These are phyloP conservation scores for Formicarius rufipectus DNA, from an alignment of 2,113 vertebrate species.

Conservation along the genomic window DNA sequence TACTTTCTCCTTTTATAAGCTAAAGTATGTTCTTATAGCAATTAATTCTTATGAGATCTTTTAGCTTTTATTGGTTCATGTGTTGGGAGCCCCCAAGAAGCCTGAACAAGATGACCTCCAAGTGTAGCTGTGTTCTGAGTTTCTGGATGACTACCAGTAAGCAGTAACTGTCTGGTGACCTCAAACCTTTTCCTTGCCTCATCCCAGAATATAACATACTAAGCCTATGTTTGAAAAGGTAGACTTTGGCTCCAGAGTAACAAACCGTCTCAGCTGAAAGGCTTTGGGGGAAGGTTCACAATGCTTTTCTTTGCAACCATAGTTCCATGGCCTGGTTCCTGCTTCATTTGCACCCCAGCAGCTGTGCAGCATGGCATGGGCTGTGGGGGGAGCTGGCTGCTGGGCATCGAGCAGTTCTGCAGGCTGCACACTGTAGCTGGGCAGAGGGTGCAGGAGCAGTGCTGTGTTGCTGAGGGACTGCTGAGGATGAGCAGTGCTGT, in stretches of 20 bases:
- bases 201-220: not conserved
- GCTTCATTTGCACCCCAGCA: fast-evolving
- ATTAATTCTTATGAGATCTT: not conserved
- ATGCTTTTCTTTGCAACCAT: not conserved
- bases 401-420: fast-evolving
- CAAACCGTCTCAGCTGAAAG: not conserved
- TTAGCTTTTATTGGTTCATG: not conserved
- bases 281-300: not conserved
- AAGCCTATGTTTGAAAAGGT: not conserved
- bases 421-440: not conserved
- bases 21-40: not conserved
- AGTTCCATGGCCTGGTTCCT: not conserved
- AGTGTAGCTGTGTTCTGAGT: not conserved
- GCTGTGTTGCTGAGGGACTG: not conserved
- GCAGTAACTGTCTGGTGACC: not conserved
- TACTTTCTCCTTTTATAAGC: not conserved
- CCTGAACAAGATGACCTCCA: not conserved
- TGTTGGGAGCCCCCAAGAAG: not conserved
- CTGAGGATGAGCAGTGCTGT: not conserved
- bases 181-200: not conserved
- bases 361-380: fast-evolving
- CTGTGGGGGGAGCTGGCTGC: fast-evolving
- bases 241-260: not conserved
- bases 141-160: not conserved
- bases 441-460: not conserved